phyloP scores from a whole-genome alignment of 1,140 invertebrate species.

The Calosoma granatense region DNA sequence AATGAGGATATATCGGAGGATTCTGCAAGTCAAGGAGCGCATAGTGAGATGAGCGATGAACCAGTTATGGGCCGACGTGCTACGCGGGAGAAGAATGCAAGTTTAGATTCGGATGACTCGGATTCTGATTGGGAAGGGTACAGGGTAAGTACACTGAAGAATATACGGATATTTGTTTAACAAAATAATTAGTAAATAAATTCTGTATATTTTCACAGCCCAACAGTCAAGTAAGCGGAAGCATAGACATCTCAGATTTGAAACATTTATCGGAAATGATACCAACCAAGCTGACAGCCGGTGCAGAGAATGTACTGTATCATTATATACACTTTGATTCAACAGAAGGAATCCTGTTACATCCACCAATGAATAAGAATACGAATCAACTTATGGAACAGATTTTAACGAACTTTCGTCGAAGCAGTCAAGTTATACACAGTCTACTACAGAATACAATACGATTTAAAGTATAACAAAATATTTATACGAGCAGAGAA shows the following conservation, averaged over 20 bases:
- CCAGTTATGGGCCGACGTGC: conserved; percentile 50
- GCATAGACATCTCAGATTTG: conserved; percentile 56
- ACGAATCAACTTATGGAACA: conserved; percentile 39
- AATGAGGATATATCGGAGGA: conserved; percentile 38
- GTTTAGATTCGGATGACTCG: conserved; percentile 39
- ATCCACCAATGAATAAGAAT: conserved; percentile 41
- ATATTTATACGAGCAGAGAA: conserved; percentile 15
- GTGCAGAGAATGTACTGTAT: conserved; percentile 53
- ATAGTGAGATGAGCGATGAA: conserved; percentile 54
- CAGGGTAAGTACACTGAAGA: conserved; percentile 34
- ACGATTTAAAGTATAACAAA: conserved; percentile 41
- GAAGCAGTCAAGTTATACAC: conserved; percentile 57
- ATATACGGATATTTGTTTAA: conserved; percentile 11
- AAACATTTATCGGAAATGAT: conserved; percentile 58
- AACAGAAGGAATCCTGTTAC: conserved; percentile 52
- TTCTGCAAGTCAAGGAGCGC: conserved; percentile 40
- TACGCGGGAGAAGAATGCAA: conserved; percentile 39
- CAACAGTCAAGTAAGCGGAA: conserved; percentile 31
- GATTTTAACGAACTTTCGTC: conserved; percentile 56
- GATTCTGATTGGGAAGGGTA: conserved; percentile 44
- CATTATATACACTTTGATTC: conserved; percentile 58
- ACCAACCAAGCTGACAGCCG: conserved; percentile 50
- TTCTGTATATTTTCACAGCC: conserved; percentile 9
- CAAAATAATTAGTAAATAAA: conserved; percentile 2
- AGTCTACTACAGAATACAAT: conserved; percentile 57